Evolutionary conservation across 1,140 invertebrate genomes (phyloP), one percentile per base, ranked within the genome.

Genomic region (Dendroctonus ponderosae): DNA sequence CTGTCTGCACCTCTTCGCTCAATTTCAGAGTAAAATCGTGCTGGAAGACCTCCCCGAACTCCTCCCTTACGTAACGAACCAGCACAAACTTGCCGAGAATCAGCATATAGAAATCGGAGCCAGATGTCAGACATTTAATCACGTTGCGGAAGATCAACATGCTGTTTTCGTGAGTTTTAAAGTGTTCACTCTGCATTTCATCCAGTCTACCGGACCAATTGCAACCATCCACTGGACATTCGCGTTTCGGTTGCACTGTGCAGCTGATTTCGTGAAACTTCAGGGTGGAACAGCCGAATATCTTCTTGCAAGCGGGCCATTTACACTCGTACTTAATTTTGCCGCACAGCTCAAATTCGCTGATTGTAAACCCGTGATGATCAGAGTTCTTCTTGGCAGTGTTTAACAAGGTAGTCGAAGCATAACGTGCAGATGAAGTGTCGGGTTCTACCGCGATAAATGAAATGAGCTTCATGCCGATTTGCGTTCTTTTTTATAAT

Each of bases 381-480:
- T 62, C 63, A 2, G 66, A 60, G 15, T 62, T 40, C 6, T 60
- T 60, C 11, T 44, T 54, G 7, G 41, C n/a, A 68, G 38, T 48
- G 56, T 40, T 68, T 68, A 7, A 68, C 39, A 37, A 59, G 62
- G 53, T 68, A 51, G 52, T 68, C 66, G 52, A 68, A 68, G 12
- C 66, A 68, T 43, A 62, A 68, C 52, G 62, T 62, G 26, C 66
- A 68, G 46, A 50, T 62, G 14, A 68, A 68, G 41, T 68, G 66
- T 12, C 59, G 11, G 44, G 58, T 62, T n/a, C 53, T 62, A 7
- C 54, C 59, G 12, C 66, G 66, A 59, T 60, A 68, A 52, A 68
- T 62, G 40, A 57, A 68, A 38, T 68, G 62, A 2, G 62, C 15
- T 6, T 60, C 66, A 26, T 68, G 63, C 9, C 59, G n/a, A n/a